A percentile compares a stretch with the other conserved stretches of the same genome.
These are phyloP conservation scores for Podilymbus podiceps DNA, from an alignment of 2,113 vertebrate species.

Conservation along the genomic window DNA sequence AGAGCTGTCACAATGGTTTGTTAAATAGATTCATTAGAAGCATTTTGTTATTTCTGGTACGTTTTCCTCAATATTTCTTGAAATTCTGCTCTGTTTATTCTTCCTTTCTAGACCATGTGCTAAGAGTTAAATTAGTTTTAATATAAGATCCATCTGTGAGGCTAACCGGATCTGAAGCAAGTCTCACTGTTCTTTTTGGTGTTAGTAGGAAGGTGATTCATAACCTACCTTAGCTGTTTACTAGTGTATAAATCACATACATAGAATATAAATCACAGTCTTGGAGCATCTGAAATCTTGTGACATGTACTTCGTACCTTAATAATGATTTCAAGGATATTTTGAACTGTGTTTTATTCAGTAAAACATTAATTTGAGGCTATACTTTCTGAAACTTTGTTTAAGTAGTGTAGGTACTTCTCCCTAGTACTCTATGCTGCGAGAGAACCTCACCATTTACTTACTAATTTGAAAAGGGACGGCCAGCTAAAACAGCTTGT, in stretches of 20 bases:
- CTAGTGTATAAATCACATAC: background rate
- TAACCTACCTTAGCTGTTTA: background rate
- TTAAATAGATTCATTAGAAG: background rate
- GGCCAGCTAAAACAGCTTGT: background rate
- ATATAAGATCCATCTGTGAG: background rate
- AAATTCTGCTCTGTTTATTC: background rate
- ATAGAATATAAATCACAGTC: background rate
- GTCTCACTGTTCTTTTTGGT: background rate
- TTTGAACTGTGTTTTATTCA: background rate
- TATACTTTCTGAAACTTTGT: background rate
- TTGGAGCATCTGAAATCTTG: background rate
- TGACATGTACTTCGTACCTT: background rate
- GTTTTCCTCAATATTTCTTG: background rate
- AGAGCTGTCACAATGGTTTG: background rate
- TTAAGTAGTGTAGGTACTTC: background rate
- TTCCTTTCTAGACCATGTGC: background rate
- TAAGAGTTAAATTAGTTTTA: background rate
- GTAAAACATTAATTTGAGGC: background rate
- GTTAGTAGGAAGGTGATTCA: background rate
- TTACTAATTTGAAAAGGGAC: background rate
- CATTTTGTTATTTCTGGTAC: background rate
- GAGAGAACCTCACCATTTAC: background rate
- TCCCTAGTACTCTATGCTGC: background rate
- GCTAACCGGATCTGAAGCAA: background rate
- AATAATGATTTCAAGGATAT: background rate